These are phyloP conservation scores for Anthoscopus minutus DNA, from an alignment of 2,113 vertebrate genomes.

Conservation along the genomic window DNA sequence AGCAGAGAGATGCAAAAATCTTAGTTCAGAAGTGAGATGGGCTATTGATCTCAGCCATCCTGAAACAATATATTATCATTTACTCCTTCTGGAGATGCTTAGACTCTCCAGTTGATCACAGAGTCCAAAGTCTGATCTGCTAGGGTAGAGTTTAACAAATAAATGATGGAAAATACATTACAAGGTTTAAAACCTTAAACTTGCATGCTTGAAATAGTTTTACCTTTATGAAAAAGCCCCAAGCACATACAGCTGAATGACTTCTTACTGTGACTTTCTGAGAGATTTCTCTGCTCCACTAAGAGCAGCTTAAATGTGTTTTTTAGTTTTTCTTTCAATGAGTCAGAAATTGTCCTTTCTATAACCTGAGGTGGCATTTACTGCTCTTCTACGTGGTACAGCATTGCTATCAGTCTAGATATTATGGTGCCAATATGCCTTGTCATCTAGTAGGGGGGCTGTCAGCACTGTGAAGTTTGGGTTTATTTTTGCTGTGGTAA, in stretches of 20 bases:
- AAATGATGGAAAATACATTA: neutral
- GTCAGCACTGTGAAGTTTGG: neutral
- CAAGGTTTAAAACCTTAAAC: neutral
- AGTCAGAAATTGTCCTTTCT: neutral
- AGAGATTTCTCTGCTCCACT: neutral
- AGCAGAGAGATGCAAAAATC: neutral
- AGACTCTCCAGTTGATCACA: neutral
- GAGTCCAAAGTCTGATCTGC: neutral
- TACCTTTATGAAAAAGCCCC: neutral
- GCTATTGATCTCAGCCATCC: neutral
- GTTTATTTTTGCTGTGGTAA: neutral
- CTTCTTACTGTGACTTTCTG: neutral
- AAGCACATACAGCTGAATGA: neutral
- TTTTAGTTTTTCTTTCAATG: neutral
- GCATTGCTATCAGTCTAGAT: neutral
- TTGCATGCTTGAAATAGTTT: neutral
- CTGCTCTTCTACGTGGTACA: neutral
- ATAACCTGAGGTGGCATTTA: neutral
- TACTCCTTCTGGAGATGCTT: neutral
- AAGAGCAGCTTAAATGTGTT: neutral
- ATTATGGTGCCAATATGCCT: neutral
- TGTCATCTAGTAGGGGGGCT: neutral
- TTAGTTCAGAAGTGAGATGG: neutral
- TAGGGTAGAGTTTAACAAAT: neutral
- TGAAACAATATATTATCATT: neutral